phyloP scores from a whole-genome alignment of 30 jellyfish, hydroid and myxozoan species.

The Haliclystus octoradiatus region DNA sequence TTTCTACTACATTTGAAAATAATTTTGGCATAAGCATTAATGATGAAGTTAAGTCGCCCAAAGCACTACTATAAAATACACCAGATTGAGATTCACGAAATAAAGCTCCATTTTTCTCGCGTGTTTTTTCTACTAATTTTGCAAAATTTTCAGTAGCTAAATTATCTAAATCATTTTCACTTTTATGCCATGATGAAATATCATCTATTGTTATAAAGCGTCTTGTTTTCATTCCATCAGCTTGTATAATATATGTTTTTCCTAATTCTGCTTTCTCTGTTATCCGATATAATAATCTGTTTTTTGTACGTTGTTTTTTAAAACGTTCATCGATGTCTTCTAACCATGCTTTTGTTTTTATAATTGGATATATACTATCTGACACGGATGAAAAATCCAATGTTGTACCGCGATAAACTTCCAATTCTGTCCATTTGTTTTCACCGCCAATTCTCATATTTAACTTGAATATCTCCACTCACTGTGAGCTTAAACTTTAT shows the following conservation, averaged over 20 bases:
- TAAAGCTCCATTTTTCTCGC: constrained; percentile 15
- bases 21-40: constrained; percentile 31
- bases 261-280: constrained; percentile 12
- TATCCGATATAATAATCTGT: constrained; percentile 1
- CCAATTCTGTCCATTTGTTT: not conserved
- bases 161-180: constrained; percentile 14
- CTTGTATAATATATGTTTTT: constrained; percentile 1
- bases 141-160: constrained; percentile 24
- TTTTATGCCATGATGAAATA: constrained; percentile 20
- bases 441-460: not conserved
- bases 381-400: constrained; percentile 3
- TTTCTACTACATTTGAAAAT: constrained; percentile 15
- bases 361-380: constrained; percentile 16
- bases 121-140: constrained; percentile 13
- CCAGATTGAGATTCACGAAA: constrained; percentile 40
- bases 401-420: not conserved
- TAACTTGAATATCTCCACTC: too few species aligned
- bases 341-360: constrained; percentile 21
- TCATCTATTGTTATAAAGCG: constrained; percentile 21
- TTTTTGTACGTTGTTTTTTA: constrained; percentile 1
- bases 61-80: constrained; percentile 10
- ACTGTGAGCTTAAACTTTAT: too few species aligned
- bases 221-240: constrained; percentile 13
- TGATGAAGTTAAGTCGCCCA: constrained; percentile 26
- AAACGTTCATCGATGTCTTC: constrained; percentile 17